phyloP scores from a whole-genome alignment of 2,797 vertebrate species.

The Myotis daubentonii region DNA sequence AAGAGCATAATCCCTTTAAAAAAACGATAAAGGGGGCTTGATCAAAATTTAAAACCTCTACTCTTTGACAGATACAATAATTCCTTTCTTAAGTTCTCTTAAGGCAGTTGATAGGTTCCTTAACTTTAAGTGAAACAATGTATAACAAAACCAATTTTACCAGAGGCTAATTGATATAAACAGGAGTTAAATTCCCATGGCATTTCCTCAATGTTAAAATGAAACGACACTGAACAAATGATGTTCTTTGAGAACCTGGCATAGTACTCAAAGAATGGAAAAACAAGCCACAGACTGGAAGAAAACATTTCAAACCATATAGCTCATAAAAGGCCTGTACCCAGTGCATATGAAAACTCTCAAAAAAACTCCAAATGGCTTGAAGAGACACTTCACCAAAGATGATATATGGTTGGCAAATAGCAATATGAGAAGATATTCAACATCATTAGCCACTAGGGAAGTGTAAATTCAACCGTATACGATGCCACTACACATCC shows the following conservation, averaged over 20 bases:
- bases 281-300: background rate
- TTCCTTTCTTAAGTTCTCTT: background rate
- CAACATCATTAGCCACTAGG: constrained; percentile 18
- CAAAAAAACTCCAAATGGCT: background rate
- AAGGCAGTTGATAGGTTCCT: background rate
- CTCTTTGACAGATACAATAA: background rate
- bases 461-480: constrained; percentile 15
- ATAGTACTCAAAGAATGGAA: constrained; percentile 21
- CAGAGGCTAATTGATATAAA: background rate
- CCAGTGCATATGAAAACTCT: background rate
- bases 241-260: background rate
- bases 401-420: background rate
- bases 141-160: background rate
- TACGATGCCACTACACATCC: background rate
- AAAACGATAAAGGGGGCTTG: background rate
- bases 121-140: background rate
- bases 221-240: background rate
- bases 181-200: background rate
- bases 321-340: background rate
- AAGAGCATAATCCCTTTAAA: background rate
- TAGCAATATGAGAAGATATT: background rate
- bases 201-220: background rate
- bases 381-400: constrained; percentile 17
- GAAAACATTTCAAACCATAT: background rate
- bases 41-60: background rate